Evolutionary conservation across 2,888 invertebrate genomes (phyloP), one percentile per base, ranked within the genome.

Genomic region (Ormyrus rosae): DNA sequence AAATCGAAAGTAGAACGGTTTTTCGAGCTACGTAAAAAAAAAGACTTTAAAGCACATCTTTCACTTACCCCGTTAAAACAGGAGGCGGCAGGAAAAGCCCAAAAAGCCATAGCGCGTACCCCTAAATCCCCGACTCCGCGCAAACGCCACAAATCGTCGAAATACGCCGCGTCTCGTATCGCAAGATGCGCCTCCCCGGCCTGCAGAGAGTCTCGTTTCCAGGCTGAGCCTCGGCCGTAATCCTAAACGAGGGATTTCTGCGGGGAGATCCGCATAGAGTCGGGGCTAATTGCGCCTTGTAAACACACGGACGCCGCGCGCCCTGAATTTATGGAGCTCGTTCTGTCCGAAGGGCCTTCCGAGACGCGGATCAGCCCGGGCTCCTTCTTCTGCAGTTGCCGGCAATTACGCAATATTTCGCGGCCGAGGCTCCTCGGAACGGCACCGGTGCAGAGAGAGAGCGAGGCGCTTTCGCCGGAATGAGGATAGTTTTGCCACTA

Each of bases 251-350:
- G 83, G 86, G 83, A 86, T 85, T 87, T 85, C 84, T 85, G 4
- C 84, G 83, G 86, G 85, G 64, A 50, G 64, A 50, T 86, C 85
- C 84, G 82, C 34, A 48, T 51, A 5, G 85, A 82, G 51, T 51
- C 48, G 11, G 48, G 67, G 80, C 86, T 88, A 88, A 88, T 88
- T 88, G 87, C 87, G 83, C 84, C 84, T 83, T 83, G 86, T 84
- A 84, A 86, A 85, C 83, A 83, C 74, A 80, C 75, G 60, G 60
- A 80, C 64, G 61, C 60, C 64, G 61, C 60, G 71, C 79, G 83
- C 72, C 19, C 84, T 83, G 84, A 87, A 87, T 88, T 86, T 88
- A 88, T 85, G 86, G 84, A 80, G 81, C 85, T 84, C 83, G 84
- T 84, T 85, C 71, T 80, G 69, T 83, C 64, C 78, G 70, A 70